Percentiles rank a stretch among this genome's conserved stretches.
phyloP scores from a whole-genome alignment of 2,113 vertebrate species.

The Phalacrocorax carbo region DNA sequence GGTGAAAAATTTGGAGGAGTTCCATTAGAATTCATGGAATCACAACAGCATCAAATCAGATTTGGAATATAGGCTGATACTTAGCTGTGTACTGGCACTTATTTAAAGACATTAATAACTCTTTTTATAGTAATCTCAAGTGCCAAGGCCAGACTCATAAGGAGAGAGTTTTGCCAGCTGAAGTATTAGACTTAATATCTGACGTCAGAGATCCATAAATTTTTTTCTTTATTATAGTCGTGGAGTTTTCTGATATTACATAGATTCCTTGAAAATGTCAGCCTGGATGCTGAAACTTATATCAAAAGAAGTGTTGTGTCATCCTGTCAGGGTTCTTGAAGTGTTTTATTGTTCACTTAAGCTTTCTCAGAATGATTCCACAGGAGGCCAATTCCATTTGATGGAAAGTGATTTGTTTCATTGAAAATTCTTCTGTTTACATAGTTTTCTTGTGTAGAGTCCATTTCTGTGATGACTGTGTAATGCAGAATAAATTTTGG shows the following conservation, averaged over 20 bases:
- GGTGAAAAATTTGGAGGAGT: not conserved
- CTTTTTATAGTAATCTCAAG: not conserved
- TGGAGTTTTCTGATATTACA: not conserved
- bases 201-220: not conserved
- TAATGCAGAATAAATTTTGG: not conserved
- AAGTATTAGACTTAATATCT: not conserved
- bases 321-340: not conserved
- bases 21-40: conserved; percentile 17
- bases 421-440: not conserved
- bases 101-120: not conserved
- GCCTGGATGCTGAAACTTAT: not conserved
- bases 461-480: not conserved
- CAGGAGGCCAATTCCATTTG: not conserved
- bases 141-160: not conserved
- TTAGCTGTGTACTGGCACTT: not conserved
- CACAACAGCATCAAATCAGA: not conserved
- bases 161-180: not conserved
- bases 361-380: not conserved
- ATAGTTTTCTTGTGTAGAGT: not conserved
- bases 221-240: not conserved
- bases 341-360: not conserved
- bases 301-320: not conserved
- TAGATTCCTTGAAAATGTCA: not conserved
- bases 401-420: not conserved
- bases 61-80: not conserved